A percentile compares a stretch with the other conserved stretches of the same genome.
phyloP scores from a whole-genome alignment of 2,888 invertebrate species.

The Willowsia nigromaculata region DNA sequence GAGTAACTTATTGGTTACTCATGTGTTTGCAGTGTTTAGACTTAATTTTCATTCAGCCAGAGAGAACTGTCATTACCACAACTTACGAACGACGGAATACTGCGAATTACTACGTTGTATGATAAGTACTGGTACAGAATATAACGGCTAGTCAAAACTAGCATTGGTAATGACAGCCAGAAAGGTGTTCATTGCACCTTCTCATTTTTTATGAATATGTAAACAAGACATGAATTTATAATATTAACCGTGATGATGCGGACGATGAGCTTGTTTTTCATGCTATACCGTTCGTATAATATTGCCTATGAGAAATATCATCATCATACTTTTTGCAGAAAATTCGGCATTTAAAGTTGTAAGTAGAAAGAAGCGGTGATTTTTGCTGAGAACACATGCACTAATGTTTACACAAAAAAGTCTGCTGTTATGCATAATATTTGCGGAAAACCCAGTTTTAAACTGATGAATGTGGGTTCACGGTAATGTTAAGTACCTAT shows the following conservation, averaged over 20 bases:
- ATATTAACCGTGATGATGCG: background rate
- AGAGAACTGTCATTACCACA: background rate
- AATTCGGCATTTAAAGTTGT: background rate
- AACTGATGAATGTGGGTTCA: background rate
- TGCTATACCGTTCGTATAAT: background rate
- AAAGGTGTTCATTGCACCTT: slow-evolving; percentile 54
- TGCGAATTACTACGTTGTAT: background rate
- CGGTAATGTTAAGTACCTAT: background rate
- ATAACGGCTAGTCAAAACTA: background rate
- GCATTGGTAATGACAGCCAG: slow-evolving; percentile 17
- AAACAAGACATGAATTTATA: slow-evolving; percentile 41
- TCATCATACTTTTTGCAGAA: background rate
- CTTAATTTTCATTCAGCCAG: background rate
- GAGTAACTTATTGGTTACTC: background rate
- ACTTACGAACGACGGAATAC: background rate
- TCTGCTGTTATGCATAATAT: background rate
- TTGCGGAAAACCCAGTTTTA: slow-evolving; percentile 12
- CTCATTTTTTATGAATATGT: slow-evolving; percentile 50
- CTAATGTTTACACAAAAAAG: background rate
- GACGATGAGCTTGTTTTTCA: slow-evolving; percentile 8
- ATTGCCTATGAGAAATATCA: background rate
- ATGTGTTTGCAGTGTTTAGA: background rate
- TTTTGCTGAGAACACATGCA: background rate
- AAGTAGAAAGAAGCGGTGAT: background rate
- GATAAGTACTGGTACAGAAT: background rate